Base-by-base conservation (phyloP, 2,797 vertebrate species). In the Etheostoma perlongum region DNA sequence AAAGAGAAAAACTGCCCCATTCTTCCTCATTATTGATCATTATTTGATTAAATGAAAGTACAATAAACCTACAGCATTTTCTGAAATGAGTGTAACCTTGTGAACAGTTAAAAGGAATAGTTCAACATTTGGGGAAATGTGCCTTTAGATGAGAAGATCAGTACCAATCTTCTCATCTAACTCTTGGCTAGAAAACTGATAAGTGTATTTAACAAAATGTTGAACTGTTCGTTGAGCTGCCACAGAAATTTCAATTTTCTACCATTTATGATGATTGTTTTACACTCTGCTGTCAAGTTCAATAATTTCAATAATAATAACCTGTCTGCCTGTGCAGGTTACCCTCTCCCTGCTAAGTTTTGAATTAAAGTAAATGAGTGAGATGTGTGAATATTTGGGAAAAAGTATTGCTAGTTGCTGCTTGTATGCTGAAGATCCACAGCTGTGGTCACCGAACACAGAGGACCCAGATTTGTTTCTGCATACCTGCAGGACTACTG, bases 401-500 rank as follows among this genome's bases (percentile, higher is more conserved):
- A 40, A 36, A 52, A 49, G 23, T 46, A 14, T 51, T 48, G 44
- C 27, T 46, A 47, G 16, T 57, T 60, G 33, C 19, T 33, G 18
- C 10, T 40, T 40, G 36, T 46, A 1, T 47, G 47, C 57, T 81
- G 19, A 51, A 55, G 21, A 46, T 64, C 21, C 55, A 66, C 76
- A 79, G 76, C 70, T 67, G 55, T 77, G 55, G 18, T 62, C 60
- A 59, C 62, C 69, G 64, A 59, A 58, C 69, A 64, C 60, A 64
- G 63, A 72, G 46, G 69, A 77, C 51, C 0, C 70, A 47, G 36
- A 46, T 16, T 36, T 64, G 23, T 76, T 71, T 76, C 27, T 80
- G 54, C 73, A 61, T 10, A 48, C 52, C 72, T 78, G 75, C 72
- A 81, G 49, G 77, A 74, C 51, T 74, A 19, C 49, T 48, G 68